Base-by-base conservation (phyloP, 2,113 vertebrate species). In the Platichthys flesus region DNA sequence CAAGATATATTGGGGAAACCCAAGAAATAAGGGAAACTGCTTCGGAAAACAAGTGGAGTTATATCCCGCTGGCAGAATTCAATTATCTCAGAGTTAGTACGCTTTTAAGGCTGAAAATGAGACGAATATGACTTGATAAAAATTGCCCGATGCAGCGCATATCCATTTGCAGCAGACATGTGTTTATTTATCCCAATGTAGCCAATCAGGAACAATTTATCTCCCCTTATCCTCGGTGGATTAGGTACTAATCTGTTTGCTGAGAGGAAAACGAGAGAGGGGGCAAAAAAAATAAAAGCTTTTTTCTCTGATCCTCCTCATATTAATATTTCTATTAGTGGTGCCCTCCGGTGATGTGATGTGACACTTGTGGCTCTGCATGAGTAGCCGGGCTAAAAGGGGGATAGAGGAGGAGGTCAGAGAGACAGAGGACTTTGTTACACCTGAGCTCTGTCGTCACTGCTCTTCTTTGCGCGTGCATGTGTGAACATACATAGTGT, bases 191-290 rank as follows among this genome's bases (percentile, higher is more conserved):
- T 78, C 70, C 76, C 76, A 73, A 77, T 84, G 76, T 82, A 89
- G 79, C 83, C 82, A 90, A 89, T 92, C 89, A 78, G 83, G 82
- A 71, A 68, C 83, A 85, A 80, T 93, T 89, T 78, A 88, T 86
- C 80, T 89, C 66, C 77, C 68, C 69, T 84, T 74, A 90, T 90
- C 89, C 86, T 26, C 60, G 70, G 71, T 81, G 90, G 88, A 93
- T 94, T 91, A 92, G 42, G 69, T 31, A 74, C 81, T 92, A 92
- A 94, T 92, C 92, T 93, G 88, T 89, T 90, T 83, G 78, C 83
- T 82, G 78, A 90, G 85, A 81, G 81, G 72, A 71, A 71, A 83
- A 85, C 45, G 70, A 73, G 73, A 80, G 71, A 8, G 66, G 61
- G 71, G 72, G 64, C 26, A 67, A 60, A 67, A 54, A n/a, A 54